Conservation (phyloP, 2,797 vertebrate genomes). For the Anguilla anguilla region DNA sequence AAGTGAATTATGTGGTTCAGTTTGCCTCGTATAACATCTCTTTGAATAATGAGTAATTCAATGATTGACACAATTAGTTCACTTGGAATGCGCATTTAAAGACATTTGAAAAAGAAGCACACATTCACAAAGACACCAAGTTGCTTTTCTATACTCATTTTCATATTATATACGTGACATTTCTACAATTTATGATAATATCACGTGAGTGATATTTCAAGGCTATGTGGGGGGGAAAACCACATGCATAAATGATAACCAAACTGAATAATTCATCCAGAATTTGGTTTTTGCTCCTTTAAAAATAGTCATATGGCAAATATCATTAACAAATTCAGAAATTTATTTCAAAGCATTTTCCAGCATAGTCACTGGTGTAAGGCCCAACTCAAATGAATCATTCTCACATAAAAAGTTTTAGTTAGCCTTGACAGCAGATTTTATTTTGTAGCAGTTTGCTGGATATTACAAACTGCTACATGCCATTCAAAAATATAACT, state of each 20-base stretch:
- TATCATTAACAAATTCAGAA: not conserved
- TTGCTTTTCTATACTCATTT: not conserved
- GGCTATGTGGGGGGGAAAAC: slow-evolving; percentile 6
- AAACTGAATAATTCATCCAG: slow-evolving; percentile 33
- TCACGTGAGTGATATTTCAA: slow-evolving; percentile 35
- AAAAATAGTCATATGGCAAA: not conserved
- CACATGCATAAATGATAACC: slow-evolving; percentile 30
- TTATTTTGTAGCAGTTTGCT: not conserved
- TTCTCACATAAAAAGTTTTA: not conserved
- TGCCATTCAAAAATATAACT: no score
- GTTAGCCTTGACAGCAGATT: not conserved
- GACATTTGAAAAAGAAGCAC: not conserved
- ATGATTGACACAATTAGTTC: not conserved
- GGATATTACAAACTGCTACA: no score
- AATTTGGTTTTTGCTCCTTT: slow-evolving; percentile 30
- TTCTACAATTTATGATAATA: slow-evolving; percentile 40
- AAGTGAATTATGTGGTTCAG: not conserved
- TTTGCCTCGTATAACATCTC: not conserved
- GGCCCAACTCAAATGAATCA: not conserved
- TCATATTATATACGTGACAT: not conserved
- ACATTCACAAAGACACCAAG: not conserved
- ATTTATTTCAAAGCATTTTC: not conserved
- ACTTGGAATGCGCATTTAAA: not conserved
- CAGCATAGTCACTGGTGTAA: not conserved
- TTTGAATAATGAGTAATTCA: not conserved